Percentiles rank a stretch among this genome's conserved stretches.
Conservation (phyloP, 2,888 invertebrate species). For the Drosophila prostipennis region DNA sequence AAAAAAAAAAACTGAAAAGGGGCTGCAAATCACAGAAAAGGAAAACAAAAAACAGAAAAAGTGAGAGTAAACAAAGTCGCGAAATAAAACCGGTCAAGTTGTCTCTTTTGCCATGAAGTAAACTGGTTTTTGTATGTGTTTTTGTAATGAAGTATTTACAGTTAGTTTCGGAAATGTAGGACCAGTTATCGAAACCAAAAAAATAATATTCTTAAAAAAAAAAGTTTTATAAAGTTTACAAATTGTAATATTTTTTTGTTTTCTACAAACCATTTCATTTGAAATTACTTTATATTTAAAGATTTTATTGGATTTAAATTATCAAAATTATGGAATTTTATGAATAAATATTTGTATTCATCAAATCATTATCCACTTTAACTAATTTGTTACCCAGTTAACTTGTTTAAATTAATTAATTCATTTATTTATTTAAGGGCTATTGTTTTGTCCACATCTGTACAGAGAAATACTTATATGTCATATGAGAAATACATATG, state of each 20-base stretch:
- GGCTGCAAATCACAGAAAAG: conserved; percentile 13
- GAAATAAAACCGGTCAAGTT: conserved; percentile 52
- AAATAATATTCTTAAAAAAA: too few species aligned
- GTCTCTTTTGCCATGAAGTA: conserved; percentile 64
- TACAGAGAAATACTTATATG: not conserved
- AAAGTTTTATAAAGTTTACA: too few species aligned
- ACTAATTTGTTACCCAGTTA: too few species aligned
- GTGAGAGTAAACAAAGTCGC: conserved; percentile 56
- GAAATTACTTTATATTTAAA: too few species aligned
- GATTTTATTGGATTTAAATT: too few species aligned
- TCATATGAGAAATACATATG: not conserved
- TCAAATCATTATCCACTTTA: too few species aligned
- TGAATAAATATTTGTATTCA: too few species aligned
- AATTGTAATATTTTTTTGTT: too few species aligned
- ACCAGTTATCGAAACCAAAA: too few species aligned
- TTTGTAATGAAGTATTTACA: conserved; percentile 16
- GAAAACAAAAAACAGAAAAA: conserved; percentile 36
- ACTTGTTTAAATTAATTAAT: not conserved
- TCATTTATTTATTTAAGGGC: not conserved
- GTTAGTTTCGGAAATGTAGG: conserved; percentile 1
- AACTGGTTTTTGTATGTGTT: conserved; percentile 61
- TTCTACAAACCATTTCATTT: too few species aligned
- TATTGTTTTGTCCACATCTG: conserved; percentile 2
- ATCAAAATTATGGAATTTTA: too few species aligned
- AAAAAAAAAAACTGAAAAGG: conserved; percentile 10